Evolutionary conservation across 1,140 invertebrate genomes (phyloP), one percentile per base, ranked within the genome.

Genomic region (Rhyzopertha dominica): DNA sequence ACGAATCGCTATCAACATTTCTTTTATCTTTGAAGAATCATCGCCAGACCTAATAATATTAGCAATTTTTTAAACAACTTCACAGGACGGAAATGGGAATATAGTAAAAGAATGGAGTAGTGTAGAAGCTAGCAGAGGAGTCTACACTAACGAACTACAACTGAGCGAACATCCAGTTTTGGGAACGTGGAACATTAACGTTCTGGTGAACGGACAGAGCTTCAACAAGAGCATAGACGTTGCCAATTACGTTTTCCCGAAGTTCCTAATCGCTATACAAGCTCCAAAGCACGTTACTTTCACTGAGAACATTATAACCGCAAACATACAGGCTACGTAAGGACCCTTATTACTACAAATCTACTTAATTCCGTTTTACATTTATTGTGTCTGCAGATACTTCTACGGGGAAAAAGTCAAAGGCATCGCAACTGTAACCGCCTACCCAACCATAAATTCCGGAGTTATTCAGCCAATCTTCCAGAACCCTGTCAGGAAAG

Each of bases 191-290:
- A 84, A 78, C 28, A 87, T 97, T 37, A 77, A 77, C 25, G 68
- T 78, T 14, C 67, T 62, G 3, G 51, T 66, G 9, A 69, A 71
- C 13, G 77, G 75, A 46, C 80, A 85, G 65, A 79, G 68, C 1
- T 86, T 82, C 54, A 77, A 76, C 28, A 85, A 85, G 58, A 70
- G 67, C 3, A 83, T 95, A 45, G 74, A 84, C 59, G 85, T 95
- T 9, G 88, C 89, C 2, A 88, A 95, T 70, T 97, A 96, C 66
- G 84, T 97, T 18, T 68, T 94, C 22, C 94, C 94, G 0, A 93
- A 95, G 57, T 97, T 94, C 67, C 80, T 94, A 62, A 87, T 98
- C 12, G 76, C 78, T 0, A 77, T 95, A 16, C 78, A 87, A 35
- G 77, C 88, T 1, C 83, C 88, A 1, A 76, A 84, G 46, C 89